phyloP scores from a whole-genome alignment of 37 sponge, comb jelly and placozoan genomes.

The Lycopodina hypogea region DNA sequence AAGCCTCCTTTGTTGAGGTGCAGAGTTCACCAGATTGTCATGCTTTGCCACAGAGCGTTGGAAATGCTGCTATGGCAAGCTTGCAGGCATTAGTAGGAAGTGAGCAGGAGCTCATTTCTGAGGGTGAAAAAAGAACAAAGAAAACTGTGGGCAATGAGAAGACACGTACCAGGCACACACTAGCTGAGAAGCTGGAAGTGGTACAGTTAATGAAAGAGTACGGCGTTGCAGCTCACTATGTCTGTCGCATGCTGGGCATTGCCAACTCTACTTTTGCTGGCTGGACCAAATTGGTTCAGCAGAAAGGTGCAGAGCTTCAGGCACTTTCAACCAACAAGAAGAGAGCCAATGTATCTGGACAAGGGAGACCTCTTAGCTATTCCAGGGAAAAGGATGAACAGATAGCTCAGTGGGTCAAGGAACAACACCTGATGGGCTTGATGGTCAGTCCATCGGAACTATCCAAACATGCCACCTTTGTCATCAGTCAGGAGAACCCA shows the following conservation, averaged over 20 bases:
- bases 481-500: constrained; percentile 57
- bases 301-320: constrained; percentile 58
- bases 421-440: constrained; percentile 32
- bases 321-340: constrained; percentile 59
- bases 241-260: constrained; percentile 71
- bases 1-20: background rate
- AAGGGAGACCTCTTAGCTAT: constrained; percentile 59
- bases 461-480: constrained; percentile 43
- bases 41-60: constrained; percentile 65
- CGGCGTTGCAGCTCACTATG: constrained; percentile 54
- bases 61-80: constrained; percentile 29
- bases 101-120: background rate
- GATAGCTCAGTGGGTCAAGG: constrained; percentile 71
- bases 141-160: background rate
- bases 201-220: constrained; percentile 64
- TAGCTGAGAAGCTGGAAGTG: constrained; percentile 80
- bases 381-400: constrained; percentile 64
- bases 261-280: constrained; percentile 77
- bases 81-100: background rate
- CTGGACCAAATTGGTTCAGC: constrained; percentile 74
- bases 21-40: constrained; percentile 55
- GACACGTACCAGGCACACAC: constrained; percentile 47
- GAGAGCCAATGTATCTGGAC: constrained; percentile 53
- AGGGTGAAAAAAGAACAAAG: background rate
- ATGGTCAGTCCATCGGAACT: constrained; percentile 52